These are phyloP conservation scores for Ellobius talpinus DNA, from an alignment of 2,113 vertebrate genomes.

Conservation along the genomic window DNA sequence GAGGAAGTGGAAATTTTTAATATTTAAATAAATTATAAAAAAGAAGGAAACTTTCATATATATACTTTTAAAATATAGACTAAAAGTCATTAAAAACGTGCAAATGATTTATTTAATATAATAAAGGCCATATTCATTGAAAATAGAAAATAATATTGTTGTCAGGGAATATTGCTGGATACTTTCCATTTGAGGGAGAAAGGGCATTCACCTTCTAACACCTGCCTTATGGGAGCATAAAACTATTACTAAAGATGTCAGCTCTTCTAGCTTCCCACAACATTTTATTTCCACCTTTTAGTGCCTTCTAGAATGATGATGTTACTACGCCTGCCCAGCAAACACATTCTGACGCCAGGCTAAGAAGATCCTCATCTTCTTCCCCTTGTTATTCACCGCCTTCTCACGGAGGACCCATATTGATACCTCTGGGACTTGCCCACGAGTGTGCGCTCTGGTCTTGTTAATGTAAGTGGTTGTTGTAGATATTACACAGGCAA, in stretches of 20 bases:
- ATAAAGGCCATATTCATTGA: not conserved
- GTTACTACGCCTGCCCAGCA: not conserved
- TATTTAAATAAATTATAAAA: no score
- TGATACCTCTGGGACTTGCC: not conserved
- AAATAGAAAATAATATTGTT: constrained; percentile 7
- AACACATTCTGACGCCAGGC: not conserved
- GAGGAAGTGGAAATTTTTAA: no score
- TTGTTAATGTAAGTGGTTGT: not conserved
- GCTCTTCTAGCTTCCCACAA: no score
- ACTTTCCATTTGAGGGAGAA: not conserved
- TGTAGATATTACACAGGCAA: constrained; percentile 41
- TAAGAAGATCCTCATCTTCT: not conserved
- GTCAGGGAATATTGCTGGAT: not conserved
- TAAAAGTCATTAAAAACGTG: no score
- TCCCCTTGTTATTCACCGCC: not conserved
- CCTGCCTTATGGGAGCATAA: not conserved
- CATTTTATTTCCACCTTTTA: not conserved
- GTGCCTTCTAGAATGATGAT: not conserved
- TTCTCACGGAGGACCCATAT: not conserved
- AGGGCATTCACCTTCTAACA: not conserved
- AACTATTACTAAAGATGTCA: no score
- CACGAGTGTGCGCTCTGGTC: not conserved
- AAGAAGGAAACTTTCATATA: no score
- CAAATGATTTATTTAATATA: not conserved
- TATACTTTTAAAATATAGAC: no score